Evolutionary conservation across 2,888 invertebrate genomes (phyloP).

Genomic region (Limnephilus rhombicus): DNA sequence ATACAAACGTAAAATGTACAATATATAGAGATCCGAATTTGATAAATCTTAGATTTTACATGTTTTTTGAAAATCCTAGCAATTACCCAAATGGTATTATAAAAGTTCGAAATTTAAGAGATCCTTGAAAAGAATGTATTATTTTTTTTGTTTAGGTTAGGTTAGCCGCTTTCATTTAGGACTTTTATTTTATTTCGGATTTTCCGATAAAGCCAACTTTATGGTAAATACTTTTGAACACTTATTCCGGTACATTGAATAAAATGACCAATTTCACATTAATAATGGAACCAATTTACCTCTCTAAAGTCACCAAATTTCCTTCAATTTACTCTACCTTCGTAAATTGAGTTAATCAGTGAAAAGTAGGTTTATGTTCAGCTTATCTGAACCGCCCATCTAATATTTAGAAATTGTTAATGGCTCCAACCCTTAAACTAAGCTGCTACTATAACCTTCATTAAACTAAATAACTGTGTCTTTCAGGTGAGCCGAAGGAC

Average conservation of each 20-base stretch:
- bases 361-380: not conserved
- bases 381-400: not conserved
- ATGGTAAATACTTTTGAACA: not conserved
- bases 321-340: not conserved
- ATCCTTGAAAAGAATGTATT: no score
- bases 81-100: no score
- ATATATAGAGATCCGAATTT: no score
- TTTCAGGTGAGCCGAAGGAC: conserved; percentile 26
- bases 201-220: no score
- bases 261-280: not conserved
- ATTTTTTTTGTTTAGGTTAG: no score
- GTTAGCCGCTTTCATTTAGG: no score
- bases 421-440: conserved; percentile 22
- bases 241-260: not conserved
- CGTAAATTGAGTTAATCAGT: not conserved
- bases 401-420: conserved; percentile 17
- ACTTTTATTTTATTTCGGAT: no score
- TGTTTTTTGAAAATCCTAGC: no score
- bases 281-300: not conserved
- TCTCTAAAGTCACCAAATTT: not conserved
- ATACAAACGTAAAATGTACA: no score
- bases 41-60: no score
- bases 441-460: conserved; percentile 36
- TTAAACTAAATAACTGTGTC: conserved; percentile 39
- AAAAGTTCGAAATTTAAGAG: no score